phyloP scores from a whole-genome alignment of 2,797 vertebrate genomes.

The Semotilus atromaculatus region DNA sequence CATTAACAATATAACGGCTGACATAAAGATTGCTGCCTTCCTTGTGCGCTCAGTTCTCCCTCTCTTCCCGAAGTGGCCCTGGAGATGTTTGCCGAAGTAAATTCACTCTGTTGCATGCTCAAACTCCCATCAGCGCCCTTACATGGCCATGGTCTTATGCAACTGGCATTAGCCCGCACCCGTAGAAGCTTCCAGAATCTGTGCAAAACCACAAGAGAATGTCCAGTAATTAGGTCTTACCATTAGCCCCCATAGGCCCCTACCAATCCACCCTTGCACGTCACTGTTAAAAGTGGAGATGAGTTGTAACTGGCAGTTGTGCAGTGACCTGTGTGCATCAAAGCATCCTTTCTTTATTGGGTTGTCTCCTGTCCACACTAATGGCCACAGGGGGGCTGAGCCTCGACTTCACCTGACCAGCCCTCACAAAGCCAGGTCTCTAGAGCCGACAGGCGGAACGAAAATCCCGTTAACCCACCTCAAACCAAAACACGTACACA shows the following conservation, averaged over 20 bases:
- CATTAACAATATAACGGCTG: slow-evolving; percentile 70
- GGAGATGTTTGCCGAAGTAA: slow-evolving; percentile 57
- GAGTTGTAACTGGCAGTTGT: slow-evolving; percentile 82
- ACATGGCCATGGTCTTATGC: slow-evolving; percentile 40
- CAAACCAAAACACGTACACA: slow-evolving; percentile 72
- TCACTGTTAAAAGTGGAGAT: slow-evolving; percentile 69
- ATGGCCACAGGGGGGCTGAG: slow-evolving; percentile 79
- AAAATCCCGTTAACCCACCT: slow-evolving; percentile 82
- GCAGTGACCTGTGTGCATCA: slow-evolving; percentile 83
- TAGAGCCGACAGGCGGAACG: slow-evolving; percentile 82
- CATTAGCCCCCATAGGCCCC: slow-evolving; percentile 45
- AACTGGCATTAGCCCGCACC: slow-evolving; percentile 34
- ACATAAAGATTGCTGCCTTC: slow-evolving; percentile 61
- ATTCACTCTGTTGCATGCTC: slow-evolving; percentile 51
- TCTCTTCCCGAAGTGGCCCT: slow-evolving; percentile 54
- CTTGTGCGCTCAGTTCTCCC: slow-evolving; percentile 33
- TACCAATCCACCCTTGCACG: slow-evolving; percentile 58
- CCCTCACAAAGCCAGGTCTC: slow-evolving; percentile 77
- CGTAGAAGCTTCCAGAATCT: slow-evolving; percentile 60
- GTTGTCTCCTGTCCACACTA: slow-evolving; percentile 83
- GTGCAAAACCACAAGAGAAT: slow-evolving; percentile 57
- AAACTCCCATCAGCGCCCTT: slow-evolving; percentile 35
- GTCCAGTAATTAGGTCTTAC: slow-evolving; percentile 76
- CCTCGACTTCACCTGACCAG: slow-evolving; percentile 82
- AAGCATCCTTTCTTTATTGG: slow-evolving; percentile 78